Evolutionary conservation across 2,888 invertebrate species (phyloP), one percentile per base, ranked within the genome.

Genomic region (Xylota sylvarum): DNA sequence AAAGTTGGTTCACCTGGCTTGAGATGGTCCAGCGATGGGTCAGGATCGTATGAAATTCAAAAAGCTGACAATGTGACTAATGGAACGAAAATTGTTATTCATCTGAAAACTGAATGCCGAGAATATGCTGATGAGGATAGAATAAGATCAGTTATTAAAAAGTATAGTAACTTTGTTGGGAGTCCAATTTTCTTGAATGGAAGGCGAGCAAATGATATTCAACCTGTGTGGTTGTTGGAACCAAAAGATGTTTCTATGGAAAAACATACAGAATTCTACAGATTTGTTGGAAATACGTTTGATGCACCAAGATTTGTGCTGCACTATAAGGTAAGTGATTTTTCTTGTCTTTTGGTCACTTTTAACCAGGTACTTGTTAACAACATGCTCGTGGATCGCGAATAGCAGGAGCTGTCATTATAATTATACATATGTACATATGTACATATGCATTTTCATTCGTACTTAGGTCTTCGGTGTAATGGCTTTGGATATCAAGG

Each of bases 131-230:
- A 98, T 92, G 98, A 98, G 89, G 95, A 96, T 7, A 94, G 95
- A 19, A 96, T 99, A 40, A 95, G 96, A 93, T 96, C 94, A 88
- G 96, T 99, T 52, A 97, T 99, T 19, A 96, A 97, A 90, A 98
- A 98, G 91, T 99, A 99, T 93, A 99, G 98, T 92, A 99, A 98
- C 92, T 99, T 99, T 92, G 97, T 99, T 52, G 97, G 98, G 37
- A 97, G 97, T 89, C 97, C 98, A 0, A 98, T 99, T 90, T 96
- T 95, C 89, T 93, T 99, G 23, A 99, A 99, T 93, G 97, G 97
- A 81, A 96, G 96, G 89, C 96, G 96, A 91, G 96, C 96, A 0
- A 99, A 99, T 92, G 96, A 96, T 60, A 96, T 98, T 56, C 95
- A 98, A 95, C 97, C 98, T 0, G 92, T 99, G 19, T 99, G 99